A percentile compares a stretch with the other conserved stretches of the same genome.
phyloP scores from a whole-genome alignment of 2,797 vertebrate genomes.

The Sebastes aleutianus region DNA sequence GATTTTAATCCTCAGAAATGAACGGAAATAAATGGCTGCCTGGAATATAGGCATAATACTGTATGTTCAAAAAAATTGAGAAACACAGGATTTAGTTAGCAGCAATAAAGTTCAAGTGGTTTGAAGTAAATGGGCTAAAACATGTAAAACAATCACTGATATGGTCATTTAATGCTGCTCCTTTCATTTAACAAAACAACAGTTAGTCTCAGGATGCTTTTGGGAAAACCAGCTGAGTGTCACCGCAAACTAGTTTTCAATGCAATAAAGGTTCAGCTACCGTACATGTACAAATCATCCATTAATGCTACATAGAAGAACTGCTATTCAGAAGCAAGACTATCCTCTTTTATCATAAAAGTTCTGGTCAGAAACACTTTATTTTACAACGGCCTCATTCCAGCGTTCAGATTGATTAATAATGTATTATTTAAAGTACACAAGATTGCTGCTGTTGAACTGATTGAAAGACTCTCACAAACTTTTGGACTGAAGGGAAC shows the following conservation, averaged over 20 bases:
- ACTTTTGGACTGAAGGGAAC: not conserved
- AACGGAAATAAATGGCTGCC: not conserved
- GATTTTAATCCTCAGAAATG: not conserved
- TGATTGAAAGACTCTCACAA: not conserved
- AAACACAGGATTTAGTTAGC: not conserved
- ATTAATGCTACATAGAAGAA: conserved; percentile 56
- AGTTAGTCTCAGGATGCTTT: conserved; percentile 3
- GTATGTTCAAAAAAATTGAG: not conserved
- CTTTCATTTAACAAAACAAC: conserved; percentile 12
- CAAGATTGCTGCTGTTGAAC: not conserved
- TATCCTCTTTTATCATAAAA: not conserved
- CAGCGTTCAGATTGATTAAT: not conserved
- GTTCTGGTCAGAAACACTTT: not conserved
- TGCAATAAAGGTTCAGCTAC: conserved; percentile 31
- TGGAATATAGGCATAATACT: not conserved
- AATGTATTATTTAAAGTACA: not conserved
- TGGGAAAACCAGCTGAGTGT: conserved; percentile 8
- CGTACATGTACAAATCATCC: conserved; percentile 39
- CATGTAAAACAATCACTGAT: not conserved
- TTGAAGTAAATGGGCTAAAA: not conserved
- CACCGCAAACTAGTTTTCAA: conserved; percentile 7
- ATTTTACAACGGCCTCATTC: not conserved
- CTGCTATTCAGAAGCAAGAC: conserved; percentile 44
- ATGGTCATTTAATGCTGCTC: not conserved
- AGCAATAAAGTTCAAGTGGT: not conserved